Evolutionary conservation across 2,888 invertebrate species (phyloP).

Genomic region (Lasioglossum pauxillum): DNA sequence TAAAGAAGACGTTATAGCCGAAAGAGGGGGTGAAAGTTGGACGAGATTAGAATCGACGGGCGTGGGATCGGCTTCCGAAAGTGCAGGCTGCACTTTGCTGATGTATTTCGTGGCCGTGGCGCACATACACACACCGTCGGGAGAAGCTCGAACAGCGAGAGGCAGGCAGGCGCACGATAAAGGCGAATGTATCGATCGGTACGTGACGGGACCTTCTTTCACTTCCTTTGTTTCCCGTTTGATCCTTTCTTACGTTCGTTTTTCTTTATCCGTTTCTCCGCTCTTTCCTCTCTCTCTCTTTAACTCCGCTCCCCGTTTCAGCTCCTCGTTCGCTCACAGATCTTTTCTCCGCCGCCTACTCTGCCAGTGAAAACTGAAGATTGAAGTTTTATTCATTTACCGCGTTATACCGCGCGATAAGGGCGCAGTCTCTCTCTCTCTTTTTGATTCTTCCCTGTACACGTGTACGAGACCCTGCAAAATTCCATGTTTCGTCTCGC

Average conservation of each 20-base stretch:
- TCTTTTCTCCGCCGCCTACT: constrained; percentile 20
- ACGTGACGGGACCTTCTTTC: constrained; percentile 59
- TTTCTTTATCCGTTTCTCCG: background rate
- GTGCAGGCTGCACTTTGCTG: constrained; percentile 46
- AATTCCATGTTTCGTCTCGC: constrained; percentile 15
- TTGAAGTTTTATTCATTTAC: constrained; percentile 70
- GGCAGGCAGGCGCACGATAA: constrained; percentile 65
- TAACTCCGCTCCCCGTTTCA: background rate
- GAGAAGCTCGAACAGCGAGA: constrained; percentile 39
- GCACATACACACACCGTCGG: constrained; percentile 5
- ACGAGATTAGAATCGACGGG: constrained; percentile 62
- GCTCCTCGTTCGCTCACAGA: background rate
- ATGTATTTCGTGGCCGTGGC: constrained; percentile 31
- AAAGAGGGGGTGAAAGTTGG: constrained; percentile 53
- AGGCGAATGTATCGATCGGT: constrained; percentile 66
- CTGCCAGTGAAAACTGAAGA: constrained; percentile 46
- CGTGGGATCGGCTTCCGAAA: constrained; percentile 58
- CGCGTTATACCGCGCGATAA: constrained; percentile 20
- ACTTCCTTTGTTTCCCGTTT: constrained; percentile 47
- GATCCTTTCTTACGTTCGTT: constrained; percentile 35
- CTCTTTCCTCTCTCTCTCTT: background rate
- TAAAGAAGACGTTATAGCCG: constrained; percentile 16
- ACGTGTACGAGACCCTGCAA: background rate
- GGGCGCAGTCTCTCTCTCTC: background rate
- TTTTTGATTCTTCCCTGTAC: background rate